Conservation (phyloP, 2,113 vertebrate genomes). For the Empidonax traillii region DNA sequence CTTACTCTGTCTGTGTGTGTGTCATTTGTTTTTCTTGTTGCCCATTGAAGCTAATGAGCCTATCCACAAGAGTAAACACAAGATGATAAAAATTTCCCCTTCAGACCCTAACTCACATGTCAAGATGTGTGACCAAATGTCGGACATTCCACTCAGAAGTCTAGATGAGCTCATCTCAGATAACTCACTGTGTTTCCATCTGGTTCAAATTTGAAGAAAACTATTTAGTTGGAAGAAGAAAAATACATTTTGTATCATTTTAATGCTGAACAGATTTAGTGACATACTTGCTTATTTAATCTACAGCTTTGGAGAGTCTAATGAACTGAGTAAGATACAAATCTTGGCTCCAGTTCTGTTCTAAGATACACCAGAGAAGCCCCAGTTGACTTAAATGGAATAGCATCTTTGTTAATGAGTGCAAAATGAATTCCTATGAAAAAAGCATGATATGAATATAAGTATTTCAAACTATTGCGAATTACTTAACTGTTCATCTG, state of each 20-base stretch:
- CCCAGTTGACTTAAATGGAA: slow-evolving; percentile 43
- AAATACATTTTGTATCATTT: slow-evolving; percentile 78
- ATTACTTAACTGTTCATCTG: slow-evolving; percentile 35
- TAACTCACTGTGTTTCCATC: slow-evolving; percentile 74
- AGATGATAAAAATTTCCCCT: slow-evolving; percentile 20
- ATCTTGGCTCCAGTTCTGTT: slow-evolving; percentile 34
- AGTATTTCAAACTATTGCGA: slow-evolving; percentile 8
- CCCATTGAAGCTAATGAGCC: slow-evolving; percentile 1
- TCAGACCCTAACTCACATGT: slow-evolving; percentile 47
- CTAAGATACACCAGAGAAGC: slow-evolving; percentile 38
- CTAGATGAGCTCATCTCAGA: slow-evolving; percentile 76
- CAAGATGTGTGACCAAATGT: slow-evolving; percentile 50
- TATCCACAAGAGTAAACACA: slow-evolving; percentile 35
- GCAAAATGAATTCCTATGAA: neutral
- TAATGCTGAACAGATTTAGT: slow-evolving; percentile 79
- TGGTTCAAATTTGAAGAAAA: slow-evolving; percentile 77
- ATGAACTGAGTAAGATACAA: slow-evolving; percentile 71
- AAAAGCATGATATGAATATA: slow-evolving; percentile 20
- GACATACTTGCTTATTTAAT: slow-evolving; percentile 75
- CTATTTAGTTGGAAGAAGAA: slow-evolving; percentile 75
- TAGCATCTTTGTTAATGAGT: slow-evolving; percentile 22
- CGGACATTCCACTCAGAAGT: slow-evolving; percentile 67
- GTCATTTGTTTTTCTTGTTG: neutral
- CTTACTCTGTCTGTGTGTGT: neutral
- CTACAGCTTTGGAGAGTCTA: slow-evolving; percentile 64